Base-by-base conservation (phyloP, 2,888 invertebrate genomes). In the Synergus japonicus region DNA sequence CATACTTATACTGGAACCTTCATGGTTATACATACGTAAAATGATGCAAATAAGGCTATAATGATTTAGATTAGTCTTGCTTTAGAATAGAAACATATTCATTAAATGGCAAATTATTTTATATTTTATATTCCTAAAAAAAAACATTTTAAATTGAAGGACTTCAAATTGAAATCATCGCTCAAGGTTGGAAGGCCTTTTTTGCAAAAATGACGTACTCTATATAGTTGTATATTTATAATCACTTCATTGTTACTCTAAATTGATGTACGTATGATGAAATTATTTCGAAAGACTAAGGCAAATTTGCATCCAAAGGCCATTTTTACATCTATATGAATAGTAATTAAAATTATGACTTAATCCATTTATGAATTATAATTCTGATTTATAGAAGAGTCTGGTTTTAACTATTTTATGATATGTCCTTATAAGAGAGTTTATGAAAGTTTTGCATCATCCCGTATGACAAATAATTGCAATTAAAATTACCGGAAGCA, bases 1-100 rank as follows among this genome's bases (percentile, higher is more conserved):
- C 5, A 18, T 29, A 64, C 49, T 67, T 78, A 58, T 78, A 58
- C 54, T 49, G 29, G n/a, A 65, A 37, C 41, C 44, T 78, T 76
- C 43, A 13, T 29, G 15, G 9, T 73, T 78, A 43, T 66, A 41
- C 67, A 37, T 69, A n/a, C 29, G 29, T 29, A 54, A 29, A 29
- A 9, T 8, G 2, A 69, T 60, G 22, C 15, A 37, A 29, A 3
- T 15, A n/a, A 66, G 41, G 66, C n/a, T 43, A 37, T 63, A 22
- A 22, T 22, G 1, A 1, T 43, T 43, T 15, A 66, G 15, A n/a
- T n/a, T 8, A 66, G 41, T n/a, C 9, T 43, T 66, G 9, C 9
- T 10, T 7, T 43, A 69, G 54, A 22, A 69, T 49, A 18, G 22
- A 69, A 69, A 69, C 15, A 15, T 29, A 69, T 49, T 69, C n/a